Evolutionary conservation across 2,797 vertebrate genomes (phyloP).

Genomic region (Diceros bicornis): DNA sequence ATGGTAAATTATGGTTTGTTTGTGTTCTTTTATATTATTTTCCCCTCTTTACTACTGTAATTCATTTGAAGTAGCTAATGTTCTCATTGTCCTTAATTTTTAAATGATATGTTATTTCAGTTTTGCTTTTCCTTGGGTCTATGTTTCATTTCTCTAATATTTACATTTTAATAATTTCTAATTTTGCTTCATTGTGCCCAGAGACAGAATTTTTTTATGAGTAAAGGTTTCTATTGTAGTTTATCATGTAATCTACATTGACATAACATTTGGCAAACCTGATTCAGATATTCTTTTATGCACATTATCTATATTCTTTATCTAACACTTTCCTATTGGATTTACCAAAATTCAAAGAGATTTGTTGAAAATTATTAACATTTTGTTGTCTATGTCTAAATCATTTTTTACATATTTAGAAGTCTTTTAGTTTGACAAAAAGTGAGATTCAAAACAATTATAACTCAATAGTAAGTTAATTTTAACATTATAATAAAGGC

Average conservation of each 20-base stretch:
- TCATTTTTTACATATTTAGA: background rate
- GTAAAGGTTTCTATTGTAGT: background rate
- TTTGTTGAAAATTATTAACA: background rate
- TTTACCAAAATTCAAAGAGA: background rate
- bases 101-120: background rate
- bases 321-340: background rate
- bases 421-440: background rate
- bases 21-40: background rate
- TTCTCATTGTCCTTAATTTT: background rate
- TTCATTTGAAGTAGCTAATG: background rate
- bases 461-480: background rate
- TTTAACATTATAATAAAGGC: background rate
- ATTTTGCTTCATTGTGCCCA: background rate
- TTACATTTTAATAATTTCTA: background rate
- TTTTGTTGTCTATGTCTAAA: background rate
- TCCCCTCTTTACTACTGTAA: background rate
- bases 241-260: background rate
- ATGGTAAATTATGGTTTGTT: background rate
- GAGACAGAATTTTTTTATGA: background rate
- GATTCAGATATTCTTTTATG: background rate
- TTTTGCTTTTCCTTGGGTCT: background rate
- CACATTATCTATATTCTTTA: background rate
- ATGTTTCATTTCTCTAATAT: background rate
- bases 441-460: background rate
- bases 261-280: background rate